Evolutionary conservation across 2,797 vertebrate genomes (phyloP).

Genomic region (Alosa sapidissima): DNA sequence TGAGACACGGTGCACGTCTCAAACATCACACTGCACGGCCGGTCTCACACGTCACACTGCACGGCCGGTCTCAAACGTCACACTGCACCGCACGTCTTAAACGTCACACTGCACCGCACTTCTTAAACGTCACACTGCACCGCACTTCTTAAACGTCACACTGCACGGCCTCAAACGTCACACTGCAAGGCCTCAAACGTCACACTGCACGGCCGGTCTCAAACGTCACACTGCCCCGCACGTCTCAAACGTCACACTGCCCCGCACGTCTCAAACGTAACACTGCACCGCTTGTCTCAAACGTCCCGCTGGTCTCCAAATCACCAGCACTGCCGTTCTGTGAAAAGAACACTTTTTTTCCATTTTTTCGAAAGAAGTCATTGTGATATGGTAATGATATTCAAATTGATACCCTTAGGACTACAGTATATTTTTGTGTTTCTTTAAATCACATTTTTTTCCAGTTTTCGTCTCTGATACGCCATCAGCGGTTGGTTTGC

Average conservation of each 20-base stretch:
- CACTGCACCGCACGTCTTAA: neutral
- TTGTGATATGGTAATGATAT: neutral
- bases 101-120: neutral
- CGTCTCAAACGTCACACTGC: neutral
- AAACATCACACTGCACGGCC: neutral
- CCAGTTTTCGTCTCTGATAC: neutral
- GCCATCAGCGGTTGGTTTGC: neutral
- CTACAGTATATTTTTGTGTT: neutral
- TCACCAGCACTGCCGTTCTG: neutral
- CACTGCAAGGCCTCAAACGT: neutral
- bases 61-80: neutral
- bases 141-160: too few relatives aligned
- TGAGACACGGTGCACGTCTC: slow-evolving; percentile 51
- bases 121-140: neutral
- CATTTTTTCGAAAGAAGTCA: neutral
- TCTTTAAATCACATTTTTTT: neutral
- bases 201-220: neutral
- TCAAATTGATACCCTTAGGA: neutral
- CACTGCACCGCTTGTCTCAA: neutral
- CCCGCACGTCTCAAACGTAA: too few relatives aligned
- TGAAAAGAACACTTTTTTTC: neutral
- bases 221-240: neutral
- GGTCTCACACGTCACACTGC: neutral
- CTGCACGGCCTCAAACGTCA: neutral
- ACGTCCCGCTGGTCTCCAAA: neutral